Percentiles rank a stretch among this genome's conserved stretches.
phyloP scores from a whole-genome alignment of 2,888 invertebrate species.

The Drosophila mercatorum region DNA sequence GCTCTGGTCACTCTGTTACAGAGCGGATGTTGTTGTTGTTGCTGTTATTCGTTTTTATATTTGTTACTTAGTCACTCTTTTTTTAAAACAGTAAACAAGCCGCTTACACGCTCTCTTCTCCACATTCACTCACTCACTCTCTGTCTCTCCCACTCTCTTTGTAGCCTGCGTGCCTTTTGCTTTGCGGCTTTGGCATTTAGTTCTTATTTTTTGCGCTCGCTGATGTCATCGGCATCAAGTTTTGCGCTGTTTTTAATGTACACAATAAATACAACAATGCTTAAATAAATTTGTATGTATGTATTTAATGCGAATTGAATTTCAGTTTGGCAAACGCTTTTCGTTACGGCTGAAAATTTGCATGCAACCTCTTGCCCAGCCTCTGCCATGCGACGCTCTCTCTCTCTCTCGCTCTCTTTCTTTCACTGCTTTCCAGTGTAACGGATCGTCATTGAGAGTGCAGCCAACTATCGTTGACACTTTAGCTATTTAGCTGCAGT shows the following conservation, averaged over 20 bases:
- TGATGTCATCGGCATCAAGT: slow-evolving; percentile 52
- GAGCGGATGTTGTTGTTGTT: slow-evolving; percentile 6
- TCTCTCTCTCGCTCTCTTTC: neutral
- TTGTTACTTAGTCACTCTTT: slow-evolving; percentile 46
- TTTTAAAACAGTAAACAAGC: slow-evolving; percentile 43
- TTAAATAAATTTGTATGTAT: slow-evolving; percentile 17
- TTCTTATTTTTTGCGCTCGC: slow-evolving; percentile 35
- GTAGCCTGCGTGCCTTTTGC: slow-evolving; percentile 31
- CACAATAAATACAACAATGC: slow-evolving; percentile 34
- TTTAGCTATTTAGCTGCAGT: neutral
- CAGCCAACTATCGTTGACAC: neutral
- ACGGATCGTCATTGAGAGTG: slow-evolving; percentile 26
- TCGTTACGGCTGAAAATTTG: slow-evolving; percentile 14
- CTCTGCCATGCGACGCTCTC: neutral
- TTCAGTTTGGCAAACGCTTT: slow-evolving; percentile 36
- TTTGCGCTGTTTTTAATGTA: slow-evolving; percentile 31
- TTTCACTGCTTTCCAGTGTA: slow-evolving; percentile 16
- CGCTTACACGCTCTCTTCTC: slow-evolving; percentile 21
- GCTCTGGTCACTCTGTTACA: slow-evolving; percentile 35
- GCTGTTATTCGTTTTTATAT: slow-evolving; percentile 1
- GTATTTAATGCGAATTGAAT: slow-evolving; percentile 25
- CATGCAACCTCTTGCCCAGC: slow-evolving; percentile 20
- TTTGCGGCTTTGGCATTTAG: slow-evolving; percentile 28
- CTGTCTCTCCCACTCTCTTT: slow-evolving; percentile 9
- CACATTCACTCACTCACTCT: slow-evolving; percentile 4